These are phyloP conservation scores for Speoplatyrhinus poulsoni DNA, from an alignment of 2,113 vertebrate species.

Conservation along the genomic window DNA sequence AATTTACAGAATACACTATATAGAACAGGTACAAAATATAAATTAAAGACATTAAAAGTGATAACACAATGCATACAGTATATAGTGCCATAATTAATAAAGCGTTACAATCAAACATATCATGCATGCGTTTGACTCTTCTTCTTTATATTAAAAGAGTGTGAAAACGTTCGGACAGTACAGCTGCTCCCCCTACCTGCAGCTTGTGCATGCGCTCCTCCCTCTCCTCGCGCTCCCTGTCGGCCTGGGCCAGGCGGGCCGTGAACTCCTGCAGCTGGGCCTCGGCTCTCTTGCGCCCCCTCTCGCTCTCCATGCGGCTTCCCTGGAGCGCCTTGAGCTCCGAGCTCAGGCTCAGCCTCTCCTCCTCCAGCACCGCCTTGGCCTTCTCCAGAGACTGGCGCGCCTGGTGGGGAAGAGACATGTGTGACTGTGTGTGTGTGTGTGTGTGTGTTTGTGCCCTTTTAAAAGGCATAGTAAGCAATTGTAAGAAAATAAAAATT, in stretches of 20 bases:
- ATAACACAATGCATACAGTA: too few species aligned
- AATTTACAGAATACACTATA: too few species aligned
- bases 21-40: too few species aligned
- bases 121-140: too few species aligned
- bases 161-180: not conserved
- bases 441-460: not conserved
- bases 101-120: too few species aligned
- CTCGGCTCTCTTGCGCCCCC: slow-evolving; percentile 83
- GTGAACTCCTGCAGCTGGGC: slow-evolving; percentile 81
- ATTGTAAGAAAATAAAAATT: not conserved
- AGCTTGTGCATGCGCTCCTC: slow-evolving; percentile 80
- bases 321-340: slow-evolving; percentile 83
- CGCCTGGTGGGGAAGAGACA: slow-evolving; percentile 55
- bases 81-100: too few species aligned
- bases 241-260: slow-evolving; percentile 77
- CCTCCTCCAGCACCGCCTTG: slow-evolving; percentile 80
- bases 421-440: not conserved
- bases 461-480: not conserved
- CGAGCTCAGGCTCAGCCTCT: slow-evolving; percentile 70
- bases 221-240: slow-evolving; percentile 77
- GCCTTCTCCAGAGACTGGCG: slow-evolving; percentile 84
- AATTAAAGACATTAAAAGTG: too few species aligned
- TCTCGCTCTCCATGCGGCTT: slow-evolving; percentile 81
- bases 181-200: slow-evolving; percentile 70
- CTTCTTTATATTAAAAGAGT: too few species aligned